Conservation (phyloP, 2,797 vertebrate genomes). For the Takifugu ocellatus region DNA sequence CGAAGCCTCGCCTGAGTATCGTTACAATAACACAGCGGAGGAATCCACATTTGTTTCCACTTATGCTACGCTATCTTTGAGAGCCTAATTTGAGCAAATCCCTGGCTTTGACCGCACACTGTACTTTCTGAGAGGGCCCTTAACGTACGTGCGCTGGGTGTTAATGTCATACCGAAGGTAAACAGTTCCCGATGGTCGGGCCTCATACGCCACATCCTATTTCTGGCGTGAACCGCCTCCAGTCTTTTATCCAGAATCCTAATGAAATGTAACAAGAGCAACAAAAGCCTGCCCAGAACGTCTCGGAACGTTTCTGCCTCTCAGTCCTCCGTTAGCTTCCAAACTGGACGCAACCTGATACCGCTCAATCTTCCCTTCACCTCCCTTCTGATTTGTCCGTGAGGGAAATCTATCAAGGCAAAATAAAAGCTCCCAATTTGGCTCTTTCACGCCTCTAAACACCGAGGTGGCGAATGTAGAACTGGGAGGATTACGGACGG, state of each 20-base stretch:
- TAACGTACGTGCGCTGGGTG: constrained; percentile 61
- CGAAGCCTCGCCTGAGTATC: constrained; percentile 37
- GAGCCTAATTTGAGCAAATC: constrained; percentile 82
- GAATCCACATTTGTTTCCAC: constrained; percentile 79
- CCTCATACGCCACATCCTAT: constrained; percentile 51
- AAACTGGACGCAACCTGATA: too few species aligned
- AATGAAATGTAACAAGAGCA: constrained; percentile 57
- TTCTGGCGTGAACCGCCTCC: constrained; percentile 49
- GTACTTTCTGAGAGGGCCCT: constrained; percentile 66
- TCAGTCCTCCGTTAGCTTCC: neutral
- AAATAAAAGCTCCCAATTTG: too few species aligned
- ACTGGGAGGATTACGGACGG: too few species aligned
- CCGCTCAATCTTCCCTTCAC: neutral
- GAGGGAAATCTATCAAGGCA: too few species aligned
- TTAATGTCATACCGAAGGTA: constrained; percentile 70
- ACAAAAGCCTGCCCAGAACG: constrained; percentile 49
- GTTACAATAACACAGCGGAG: constrained; percentile 58
- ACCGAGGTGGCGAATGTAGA: too few species aligned
- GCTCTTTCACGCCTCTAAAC: too few species aligned
- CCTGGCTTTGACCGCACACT: constrained; percentile 67
- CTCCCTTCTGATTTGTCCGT: neutral
- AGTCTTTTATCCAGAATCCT: constrained; percentile 68
- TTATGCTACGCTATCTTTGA: constrained; percentile 79
- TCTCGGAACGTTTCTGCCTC: constrained; percentile 52
- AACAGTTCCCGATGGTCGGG: constrained; percentile 51